Percentiles rank a stretch among this genome's conserved stretches.
phyloP scores from a whole-genome alignment of 1,140 invertebrate genomes.

The Drosophila virilis region DNA sequence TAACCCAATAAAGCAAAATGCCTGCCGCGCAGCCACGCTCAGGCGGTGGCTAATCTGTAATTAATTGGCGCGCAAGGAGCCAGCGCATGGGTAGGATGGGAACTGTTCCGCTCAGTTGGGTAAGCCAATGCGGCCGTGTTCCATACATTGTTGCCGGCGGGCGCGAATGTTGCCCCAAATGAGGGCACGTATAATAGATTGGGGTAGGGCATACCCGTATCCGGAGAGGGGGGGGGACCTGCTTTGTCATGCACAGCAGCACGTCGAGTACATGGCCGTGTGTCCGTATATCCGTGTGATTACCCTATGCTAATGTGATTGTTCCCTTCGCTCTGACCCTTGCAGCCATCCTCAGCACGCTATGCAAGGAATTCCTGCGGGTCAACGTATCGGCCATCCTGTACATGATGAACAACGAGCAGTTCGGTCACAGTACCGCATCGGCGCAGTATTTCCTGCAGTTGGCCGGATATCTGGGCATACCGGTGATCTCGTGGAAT shows the following conservation, averaged over 20 bases:
- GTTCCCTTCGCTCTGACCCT: slow-evolving; percentile 41
- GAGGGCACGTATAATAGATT: slow-evolving; percentile 18
- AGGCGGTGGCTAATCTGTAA: slow-evolving; percentile 72
- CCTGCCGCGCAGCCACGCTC: slow-evolving; percentile 33
- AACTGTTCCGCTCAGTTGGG: slow-evolving; percentile 32
- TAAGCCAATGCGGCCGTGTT: slow-evolving; percentile 24
- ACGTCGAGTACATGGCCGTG: neutral
- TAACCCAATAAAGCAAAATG: slow-evolving; percentile 59
- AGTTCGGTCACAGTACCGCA: slow-evolving; percentile 94
- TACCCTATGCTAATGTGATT: slow-evolving; percentile 6
- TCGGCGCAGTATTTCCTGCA: slow-evolving; percentile 97
- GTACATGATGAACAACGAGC: slow-evolving; percentile 96
- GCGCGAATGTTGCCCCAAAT: slow-evolving; percentile 16
- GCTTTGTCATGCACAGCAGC: neutral
- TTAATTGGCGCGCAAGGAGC: slow-evolving; percentile 65
- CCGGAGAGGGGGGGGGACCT: neutral
- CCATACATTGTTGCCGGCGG: slow-evolving; percentile 20
- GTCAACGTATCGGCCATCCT: slow-evolving; percentile 95
- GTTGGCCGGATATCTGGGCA: slow-evolving; percentile 92
- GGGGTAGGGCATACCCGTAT: neutral
- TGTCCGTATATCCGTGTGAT: neutral
- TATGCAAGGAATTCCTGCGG: slow-evolving; percentile 94
- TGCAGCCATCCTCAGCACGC: slow-evolving; percentile 92
- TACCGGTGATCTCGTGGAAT: slow-evolving; percentile 97
- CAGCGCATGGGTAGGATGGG: neutral